A percentile compares a stretch with the other conserved stretches of the same genome.
Evolutionary conservation across 2,797 vertebrate species (phyloP).

Genomic region (Clamator glandarius): DNA sequence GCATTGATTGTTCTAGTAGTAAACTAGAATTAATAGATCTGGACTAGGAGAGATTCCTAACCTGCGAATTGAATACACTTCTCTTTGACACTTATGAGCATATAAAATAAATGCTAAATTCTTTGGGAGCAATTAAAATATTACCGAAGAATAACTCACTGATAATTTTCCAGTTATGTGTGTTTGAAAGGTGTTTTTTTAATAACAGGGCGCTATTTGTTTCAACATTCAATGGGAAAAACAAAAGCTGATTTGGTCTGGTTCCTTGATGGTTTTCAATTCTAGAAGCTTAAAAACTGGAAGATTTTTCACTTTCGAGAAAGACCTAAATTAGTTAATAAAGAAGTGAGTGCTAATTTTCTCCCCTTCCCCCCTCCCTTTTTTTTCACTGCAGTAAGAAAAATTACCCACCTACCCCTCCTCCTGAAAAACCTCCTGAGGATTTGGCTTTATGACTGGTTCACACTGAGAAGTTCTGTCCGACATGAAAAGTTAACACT

Average conservation of each 20-base stretch:
- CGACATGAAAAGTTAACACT: neutral
- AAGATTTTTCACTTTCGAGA: neutral
- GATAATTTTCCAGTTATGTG: neutral
- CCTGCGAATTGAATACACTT: neutral
- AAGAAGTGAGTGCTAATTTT: neutral
- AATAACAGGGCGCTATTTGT: neutral
- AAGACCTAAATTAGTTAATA: neutral
- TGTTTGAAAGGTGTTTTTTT: neutral
- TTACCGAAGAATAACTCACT: neutral
- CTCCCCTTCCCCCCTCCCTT: too few relatives aligned
- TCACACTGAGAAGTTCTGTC: neutral
- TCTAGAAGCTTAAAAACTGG: neutral
- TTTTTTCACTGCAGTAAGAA: neutral
- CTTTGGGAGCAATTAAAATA: neutral
- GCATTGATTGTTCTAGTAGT: neutral
- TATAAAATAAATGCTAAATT: neutral
- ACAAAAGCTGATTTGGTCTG: neutral
- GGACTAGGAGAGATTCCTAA: neutral
- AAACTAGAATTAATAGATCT: neutral
- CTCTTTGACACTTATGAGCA: neutral
- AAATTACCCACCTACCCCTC: neutral
- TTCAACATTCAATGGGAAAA: neutral
- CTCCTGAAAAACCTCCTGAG: neutral
- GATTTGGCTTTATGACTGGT: neutral
- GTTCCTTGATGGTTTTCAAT: neutral